These are phyloP conservation scores for Epsilonema sp. DNA, from an alignment of 2,888 invertebrate genomes.

Conservation along the genomic window DNA sequence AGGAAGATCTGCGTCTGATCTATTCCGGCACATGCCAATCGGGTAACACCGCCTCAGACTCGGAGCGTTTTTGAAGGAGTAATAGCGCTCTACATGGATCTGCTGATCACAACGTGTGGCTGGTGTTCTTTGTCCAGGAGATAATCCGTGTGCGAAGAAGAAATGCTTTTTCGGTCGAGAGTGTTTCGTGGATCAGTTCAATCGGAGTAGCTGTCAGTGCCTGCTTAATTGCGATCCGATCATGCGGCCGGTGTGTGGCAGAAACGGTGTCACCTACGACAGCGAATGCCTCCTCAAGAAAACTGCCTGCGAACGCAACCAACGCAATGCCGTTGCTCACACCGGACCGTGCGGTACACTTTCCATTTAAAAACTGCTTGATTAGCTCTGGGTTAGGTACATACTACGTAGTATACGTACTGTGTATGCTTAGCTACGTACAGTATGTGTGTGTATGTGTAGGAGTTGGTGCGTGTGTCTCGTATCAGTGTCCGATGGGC, in stretches of 20 bases:
- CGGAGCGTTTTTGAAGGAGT: too few relatives aligned
- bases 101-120: not conserved
- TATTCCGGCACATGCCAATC: conserved; percentile 68
- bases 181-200: conserved; percentile 42
- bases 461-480: conserved; percentile 64
- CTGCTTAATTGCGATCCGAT: conserved; percentile 14
- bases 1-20: conserved; percentile 49
- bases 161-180: conserved; percentile 53
- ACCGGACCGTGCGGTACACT: conserved; percentile 37
- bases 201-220: conserved; percentile 34
- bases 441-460: too few relatives aligned
- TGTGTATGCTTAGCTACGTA: not conserved
- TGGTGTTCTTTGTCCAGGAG: conserved; percentile 30
- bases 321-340: conserved; percentile 32
- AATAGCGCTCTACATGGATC: too few relatives aligned
- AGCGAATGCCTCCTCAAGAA: conserved; percentile 60
- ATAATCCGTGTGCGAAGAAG: conserved; percentile 20
- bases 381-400: too few relatives aligned
- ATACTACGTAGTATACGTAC: too few relatives aligned
- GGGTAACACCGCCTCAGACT: conserved; percentile 29
- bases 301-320: conserved; percentile 31
- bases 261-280: conserved; percentile 58
- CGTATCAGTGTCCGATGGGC: conserved; percentile 52
- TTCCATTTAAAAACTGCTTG: too few relatives aligned
- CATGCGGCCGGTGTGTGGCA: conserved; percentile 16